These are phyloP conservation scores for Venustoraphidia nigricollis DNA, from an alignment of 2,888 invertebrate genomes.

Conservation along the genomic window DNA sequence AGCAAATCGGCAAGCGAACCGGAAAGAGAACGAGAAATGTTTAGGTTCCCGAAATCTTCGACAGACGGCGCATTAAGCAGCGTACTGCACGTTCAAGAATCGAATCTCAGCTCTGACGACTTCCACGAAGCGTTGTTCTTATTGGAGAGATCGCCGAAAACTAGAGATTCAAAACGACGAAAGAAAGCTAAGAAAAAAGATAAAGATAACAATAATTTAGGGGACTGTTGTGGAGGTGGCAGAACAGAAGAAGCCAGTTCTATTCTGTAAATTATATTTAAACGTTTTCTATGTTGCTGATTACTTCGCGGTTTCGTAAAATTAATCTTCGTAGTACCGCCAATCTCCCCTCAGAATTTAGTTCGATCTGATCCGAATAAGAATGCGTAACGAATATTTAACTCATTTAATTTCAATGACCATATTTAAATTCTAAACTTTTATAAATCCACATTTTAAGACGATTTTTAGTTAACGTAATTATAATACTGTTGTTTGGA, in stretches of 20 bases:
- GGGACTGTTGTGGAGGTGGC: conserved; percentile 13
- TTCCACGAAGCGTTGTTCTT: conserved; percentile 40
- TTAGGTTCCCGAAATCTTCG: conserved; percentile 37
- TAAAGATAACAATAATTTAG: conserved; percentile 15
- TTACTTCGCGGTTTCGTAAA: no score
- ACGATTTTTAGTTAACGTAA: no score
- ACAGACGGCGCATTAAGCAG: conserved; percentile 41
- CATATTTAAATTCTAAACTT: no score
- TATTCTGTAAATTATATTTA: conserved; percentile 22
- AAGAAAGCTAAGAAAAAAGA: conserved; percentile 32
- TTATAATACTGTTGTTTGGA: no score
- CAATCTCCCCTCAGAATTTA: no score
- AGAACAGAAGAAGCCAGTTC: conserved; percentile 32
- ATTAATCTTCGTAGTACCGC: no score
- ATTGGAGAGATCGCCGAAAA: conserved; percentile 34
- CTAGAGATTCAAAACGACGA: conserved; percentile 29
- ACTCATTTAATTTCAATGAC: no score
- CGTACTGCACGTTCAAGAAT: conserved; percentile 37
- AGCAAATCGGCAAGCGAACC: conserved; percentile 35
- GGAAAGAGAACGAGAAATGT: conserved; percentile 34
- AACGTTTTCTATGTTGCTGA: no score
- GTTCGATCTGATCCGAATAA: no score
- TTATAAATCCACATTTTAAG: no score
- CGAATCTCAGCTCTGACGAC: conserved; percentile 38
- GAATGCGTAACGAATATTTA: no score